These are phyloP conservation scores for Drosophila albomicans DNA, from an alignment of 1,140 invertebrate species.

Conservation along the genomic window DNA sequence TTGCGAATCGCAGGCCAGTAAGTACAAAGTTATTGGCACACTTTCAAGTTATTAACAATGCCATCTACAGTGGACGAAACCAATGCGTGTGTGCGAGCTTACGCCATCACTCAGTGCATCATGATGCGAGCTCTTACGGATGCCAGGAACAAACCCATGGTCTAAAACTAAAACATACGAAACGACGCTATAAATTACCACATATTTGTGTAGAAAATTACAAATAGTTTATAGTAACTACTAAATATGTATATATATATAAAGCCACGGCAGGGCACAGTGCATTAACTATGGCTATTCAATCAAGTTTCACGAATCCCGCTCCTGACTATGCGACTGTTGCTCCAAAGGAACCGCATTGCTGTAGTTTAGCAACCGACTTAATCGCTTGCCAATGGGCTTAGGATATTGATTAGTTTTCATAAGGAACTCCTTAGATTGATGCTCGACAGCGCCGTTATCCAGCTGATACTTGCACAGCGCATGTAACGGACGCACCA, in stretches of 20 bases:
- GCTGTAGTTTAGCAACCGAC: slow-evolving; percentile 86
- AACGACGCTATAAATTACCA: slow-evolving; percentile 13
- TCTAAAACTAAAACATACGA: slow-evolving; percentile 23
- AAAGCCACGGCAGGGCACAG: slow-evolving; percentile 31
- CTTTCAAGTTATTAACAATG: too few relatives aligned
- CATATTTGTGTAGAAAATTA: slow-evolving; percentile 41
- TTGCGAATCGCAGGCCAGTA: slow-evolving; percentile 68
- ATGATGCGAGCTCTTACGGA: slow-evolving; percentile 67
- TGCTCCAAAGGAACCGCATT: slow-evolving; percentile 47
- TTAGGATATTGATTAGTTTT: slow-evolving; percentile 94
- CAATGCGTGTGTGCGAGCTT: slow-evolving; percentile 73
- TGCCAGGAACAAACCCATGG: slow-evolving; percentile 72
- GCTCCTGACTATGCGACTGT: slow-evolving; percentile 11
- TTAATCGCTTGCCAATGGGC: slow-evolving; percentile 91
- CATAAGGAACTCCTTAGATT: slow-evolving; percentile 95
- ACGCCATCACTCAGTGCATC: slow-evolving; percentile 70
- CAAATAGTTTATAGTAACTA: slow-evolving; percentile 31
- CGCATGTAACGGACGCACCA: slow-evolving; percentile 92
- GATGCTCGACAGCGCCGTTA: slow-evolving; percentile 96
- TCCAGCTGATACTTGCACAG: slow-evolving; percentile 94
- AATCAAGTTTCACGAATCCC: slow-evolving; percentile 50
- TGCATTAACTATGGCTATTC: slow-evolving; percentile 25
- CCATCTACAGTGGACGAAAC: slow-evolving; percentile 51
- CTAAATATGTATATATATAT: slow-evolving; percentile 41
- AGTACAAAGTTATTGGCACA: slow-evolving; percentile 27